A percentile compares a stretch with the other conserved stretches of the same genome.
Conservation (phyloP, 2,888 invertebrate species). For the Homarus gammarus region DNA sequence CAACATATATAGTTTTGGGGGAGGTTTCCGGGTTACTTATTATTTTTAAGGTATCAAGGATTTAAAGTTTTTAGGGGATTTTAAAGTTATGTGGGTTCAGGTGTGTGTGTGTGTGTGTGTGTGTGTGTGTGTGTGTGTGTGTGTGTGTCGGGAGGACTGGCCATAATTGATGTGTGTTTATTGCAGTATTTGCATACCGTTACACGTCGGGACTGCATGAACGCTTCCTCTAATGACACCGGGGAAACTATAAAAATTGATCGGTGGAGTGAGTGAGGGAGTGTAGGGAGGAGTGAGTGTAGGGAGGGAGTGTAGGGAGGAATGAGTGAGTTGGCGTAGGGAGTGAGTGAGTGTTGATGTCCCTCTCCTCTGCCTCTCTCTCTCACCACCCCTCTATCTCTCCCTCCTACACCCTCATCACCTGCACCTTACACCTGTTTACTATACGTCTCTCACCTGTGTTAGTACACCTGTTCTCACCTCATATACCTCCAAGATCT, state of each 20-base stretch:
- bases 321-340: too few species aligned
- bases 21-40: too few species aligned
- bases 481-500: too few species aligned
- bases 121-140: neutral
- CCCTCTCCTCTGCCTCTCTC: too few species aligned
- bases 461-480: neutral
- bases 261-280: neutral
- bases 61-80: neutral
- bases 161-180: slow-evolving; percentile 44
- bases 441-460: neutral
- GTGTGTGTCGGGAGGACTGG: slow-evolving; percentile 17
- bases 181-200: slow-evolving; percentile 49
- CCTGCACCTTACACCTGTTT: neutral
- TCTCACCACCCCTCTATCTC: too few species aligned
- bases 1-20: too few species aligned
- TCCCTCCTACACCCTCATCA: neutral
- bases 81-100: neutral
- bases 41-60: too few species aligned
- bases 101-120: neutral
- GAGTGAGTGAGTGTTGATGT: too few species aligned
- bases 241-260: slow-evolving; percentile 40
- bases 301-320: too few species aligned
- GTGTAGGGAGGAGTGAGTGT: neutral
- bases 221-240: slow-evolving; percentile 33
- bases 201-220: slow-evolving; percentile 23